Evolutionary conservation across 2,888 invertebrate species (phyloP).

Genomic region (Phengaris alcon): DNA sequence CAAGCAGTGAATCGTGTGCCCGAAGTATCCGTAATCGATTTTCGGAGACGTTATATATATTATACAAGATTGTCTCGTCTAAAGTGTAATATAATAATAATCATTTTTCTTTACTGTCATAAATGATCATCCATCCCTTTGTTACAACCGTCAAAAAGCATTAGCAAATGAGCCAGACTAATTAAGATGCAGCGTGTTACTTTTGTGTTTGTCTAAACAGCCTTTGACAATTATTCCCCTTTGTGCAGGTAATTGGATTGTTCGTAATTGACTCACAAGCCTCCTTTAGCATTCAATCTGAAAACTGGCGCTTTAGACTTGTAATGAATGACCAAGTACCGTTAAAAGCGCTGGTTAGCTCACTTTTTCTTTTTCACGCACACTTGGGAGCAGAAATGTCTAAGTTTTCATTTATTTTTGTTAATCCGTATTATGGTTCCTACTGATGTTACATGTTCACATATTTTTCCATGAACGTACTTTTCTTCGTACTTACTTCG

Average conservation of each 20-base stretch:
- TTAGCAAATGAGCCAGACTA: not conserved
- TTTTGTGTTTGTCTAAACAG: slow-evolving; percentile 29
- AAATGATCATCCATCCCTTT: too few species aligned
- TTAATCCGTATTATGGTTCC: too few species aligned
- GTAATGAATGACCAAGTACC: slow-evolving; percentile 5
- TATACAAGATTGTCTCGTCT: too few species aligned
- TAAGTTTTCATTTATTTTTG: not conserved
- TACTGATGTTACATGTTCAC: too few species aligned
- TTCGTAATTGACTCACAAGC: slow-evolving; percentile 54
- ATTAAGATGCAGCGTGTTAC: slow-evolving; percentile 1
- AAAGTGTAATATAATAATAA: too few species aligned
- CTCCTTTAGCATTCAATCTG: slow-evolving; percentile 31
- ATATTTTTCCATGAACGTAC: too few species aligned
- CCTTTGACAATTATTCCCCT: slow-evolving; percentile 54
- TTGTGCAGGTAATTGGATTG: slow-evolving; percentile 56
- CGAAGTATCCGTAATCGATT: too few species aligned
- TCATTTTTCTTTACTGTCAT: too few species aligned
- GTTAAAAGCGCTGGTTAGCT: slow-evolving; percentile 9
- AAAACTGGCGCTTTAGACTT: slow-evolving; percentile 28
- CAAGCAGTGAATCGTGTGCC: too few species aligned
- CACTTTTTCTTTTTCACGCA: not conserved
- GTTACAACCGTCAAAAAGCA: too few species aligned
- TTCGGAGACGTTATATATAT: too few species aligned
- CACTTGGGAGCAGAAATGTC: not conserved
- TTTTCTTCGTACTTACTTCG: too few species aligned